Conservation (phyloP, 2,888 invertebrate species). For the Ptycholaimellus sp. region DNA sequence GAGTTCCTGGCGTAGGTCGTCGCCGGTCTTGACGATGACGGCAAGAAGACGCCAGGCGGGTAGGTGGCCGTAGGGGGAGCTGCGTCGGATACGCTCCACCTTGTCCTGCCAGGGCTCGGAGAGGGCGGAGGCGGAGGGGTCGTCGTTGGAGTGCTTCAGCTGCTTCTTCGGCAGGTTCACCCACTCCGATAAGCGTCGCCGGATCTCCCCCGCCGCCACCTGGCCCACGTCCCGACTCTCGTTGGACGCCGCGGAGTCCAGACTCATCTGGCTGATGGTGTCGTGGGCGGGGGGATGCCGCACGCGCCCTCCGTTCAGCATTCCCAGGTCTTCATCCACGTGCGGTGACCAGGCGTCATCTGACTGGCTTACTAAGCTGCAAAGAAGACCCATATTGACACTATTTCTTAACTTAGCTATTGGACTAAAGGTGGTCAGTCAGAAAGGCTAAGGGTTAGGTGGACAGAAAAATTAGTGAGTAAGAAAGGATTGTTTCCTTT, state of each 20-base stretch:
- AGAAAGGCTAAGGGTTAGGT: no score
- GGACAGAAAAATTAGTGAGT: no score
- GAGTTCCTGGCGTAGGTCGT: conserved; percentile 78
- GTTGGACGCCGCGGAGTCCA: conserved; percentile 41
- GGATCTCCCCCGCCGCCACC: conserved; percentile 57
- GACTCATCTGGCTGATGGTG: no score
- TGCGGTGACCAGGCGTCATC: no score
- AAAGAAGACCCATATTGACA: no score
- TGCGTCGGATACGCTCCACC: conserved; percentile 38
- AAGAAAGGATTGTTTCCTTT: no score
- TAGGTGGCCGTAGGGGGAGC: conserved; percentile 79
- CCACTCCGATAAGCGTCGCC: conserved; percentile 55
- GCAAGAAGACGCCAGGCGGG: conserved; percentile 73
- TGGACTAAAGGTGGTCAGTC: no score
- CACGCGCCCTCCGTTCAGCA: no score
- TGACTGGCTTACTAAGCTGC: no score
- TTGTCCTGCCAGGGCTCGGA: conserved; percentile 57
- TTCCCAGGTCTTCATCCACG: no score
- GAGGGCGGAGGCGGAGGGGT: conserved; percentile 86
- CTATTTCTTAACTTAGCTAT: no score
- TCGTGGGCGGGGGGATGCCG: no score
- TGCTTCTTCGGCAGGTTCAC: conserved; percentile 38
- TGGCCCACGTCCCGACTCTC: conserved; percentile 39
- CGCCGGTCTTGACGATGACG: conserved; percentile 92
- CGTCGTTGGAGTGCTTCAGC: conserved; percentile 71